phyloP scores from a whole-genome alignment of 1,140 invertebrate species.

The Papilio polytes region DNA sequence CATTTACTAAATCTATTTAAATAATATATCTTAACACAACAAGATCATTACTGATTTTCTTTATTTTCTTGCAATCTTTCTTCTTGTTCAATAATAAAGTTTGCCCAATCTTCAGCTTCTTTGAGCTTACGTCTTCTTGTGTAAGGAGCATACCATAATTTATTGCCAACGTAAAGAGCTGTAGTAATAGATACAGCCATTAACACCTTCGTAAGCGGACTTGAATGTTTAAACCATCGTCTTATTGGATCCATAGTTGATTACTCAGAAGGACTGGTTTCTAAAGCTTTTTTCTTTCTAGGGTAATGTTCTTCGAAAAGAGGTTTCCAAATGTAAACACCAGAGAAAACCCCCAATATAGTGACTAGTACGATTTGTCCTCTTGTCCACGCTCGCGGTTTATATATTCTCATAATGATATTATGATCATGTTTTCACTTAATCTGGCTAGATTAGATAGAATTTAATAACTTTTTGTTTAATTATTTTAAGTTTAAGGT shows the following conservation, averaged over 20 bases:
- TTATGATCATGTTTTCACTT: constrained; percentile 4
- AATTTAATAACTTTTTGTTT: background rate
- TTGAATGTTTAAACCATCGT: constrained; percentile 57
- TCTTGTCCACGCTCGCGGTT: constrained; percentile 68
- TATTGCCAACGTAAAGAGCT: constrained; percentile 54
- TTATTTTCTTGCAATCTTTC: constrained; percentile 50
- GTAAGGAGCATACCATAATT: constrained; percentile 60
- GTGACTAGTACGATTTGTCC: constrained; percentile 72
- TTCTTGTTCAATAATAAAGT: constrained; percentile 68
- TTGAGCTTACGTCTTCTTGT: constrained; percentile 51
- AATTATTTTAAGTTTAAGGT: background rate
- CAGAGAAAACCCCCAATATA: constrained; percentile 75
- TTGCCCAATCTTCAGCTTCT: constrained; percentile 69
- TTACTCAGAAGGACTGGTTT: constrained; percentile 48
- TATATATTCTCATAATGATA: constrained; percentile 67
- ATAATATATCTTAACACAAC: constrained; percentile 14
- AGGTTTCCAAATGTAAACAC: constrained; percentile 82
- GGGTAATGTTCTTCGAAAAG: constrained; percentile 66
- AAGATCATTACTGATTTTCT: constrained; percentile 36
- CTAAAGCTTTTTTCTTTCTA: constrained; percentile 48
- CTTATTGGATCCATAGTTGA: constrained; percentile 50
- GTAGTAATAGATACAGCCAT: constrained; percentile 69
- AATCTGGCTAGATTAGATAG: background rate
- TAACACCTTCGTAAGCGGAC: constrained; percentile 64
- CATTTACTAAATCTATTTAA: constrained; percentile 35